These are phyloP conservation scores for Peromyscus leucopus DNA, from an alignment of 2,113 vertebrate species.

Conservation along the genomic window DNA sequence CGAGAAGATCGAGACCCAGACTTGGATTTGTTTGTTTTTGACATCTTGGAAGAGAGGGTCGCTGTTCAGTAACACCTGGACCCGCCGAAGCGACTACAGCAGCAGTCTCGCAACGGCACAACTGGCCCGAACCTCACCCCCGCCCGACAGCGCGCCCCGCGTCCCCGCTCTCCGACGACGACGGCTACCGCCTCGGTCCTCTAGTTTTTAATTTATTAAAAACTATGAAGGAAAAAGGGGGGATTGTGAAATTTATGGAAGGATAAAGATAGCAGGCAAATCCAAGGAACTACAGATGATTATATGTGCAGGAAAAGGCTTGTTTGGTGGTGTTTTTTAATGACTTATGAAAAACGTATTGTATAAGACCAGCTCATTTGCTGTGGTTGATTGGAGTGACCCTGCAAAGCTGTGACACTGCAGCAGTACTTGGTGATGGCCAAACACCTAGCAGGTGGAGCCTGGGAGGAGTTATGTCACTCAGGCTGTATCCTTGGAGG, in stretches of 20 bases:
- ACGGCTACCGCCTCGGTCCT: conserved; percentile 1
- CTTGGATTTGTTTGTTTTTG: conserved; percentile 95
- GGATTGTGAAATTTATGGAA: not conserved
- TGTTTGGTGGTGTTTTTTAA: not conserved
- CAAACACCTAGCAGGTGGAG: not conserved
- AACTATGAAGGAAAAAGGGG: not conserved
- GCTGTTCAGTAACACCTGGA: conserved; percentile 82
- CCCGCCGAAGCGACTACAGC: conserved; percentile 54
- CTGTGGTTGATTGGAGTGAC: too few relatives aligned
- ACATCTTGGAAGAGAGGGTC: conserved; percentile 89
- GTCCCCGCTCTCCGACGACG: conserved; percentile 72
- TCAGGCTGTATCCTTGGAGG: not conserved
- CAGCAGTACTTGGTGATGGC: not conserved
- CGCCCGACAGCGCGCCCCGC: conserved; percentile 78
- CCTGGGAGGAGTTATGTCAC: not conserved
- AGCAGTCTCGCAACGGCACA: conserved; percentile 81
- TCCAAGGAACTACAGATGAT: not conserved
- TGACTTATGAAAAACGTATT: not conserved
- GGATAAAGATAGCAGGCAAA: not conserved
- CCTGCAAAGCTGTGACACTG: not conserved
- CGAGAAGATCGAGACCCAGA: conserved; percentile 94
- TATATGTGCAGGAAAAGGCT: not conserved
- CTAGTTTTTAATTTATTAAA: not conserved
- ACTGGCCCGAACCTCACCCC: conserved; percentile 79
- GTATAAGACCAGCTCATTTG: not conserved